Conservation (phyloP, 2,888 invertebrate genomes). For the Acronicta psi region DNA sequence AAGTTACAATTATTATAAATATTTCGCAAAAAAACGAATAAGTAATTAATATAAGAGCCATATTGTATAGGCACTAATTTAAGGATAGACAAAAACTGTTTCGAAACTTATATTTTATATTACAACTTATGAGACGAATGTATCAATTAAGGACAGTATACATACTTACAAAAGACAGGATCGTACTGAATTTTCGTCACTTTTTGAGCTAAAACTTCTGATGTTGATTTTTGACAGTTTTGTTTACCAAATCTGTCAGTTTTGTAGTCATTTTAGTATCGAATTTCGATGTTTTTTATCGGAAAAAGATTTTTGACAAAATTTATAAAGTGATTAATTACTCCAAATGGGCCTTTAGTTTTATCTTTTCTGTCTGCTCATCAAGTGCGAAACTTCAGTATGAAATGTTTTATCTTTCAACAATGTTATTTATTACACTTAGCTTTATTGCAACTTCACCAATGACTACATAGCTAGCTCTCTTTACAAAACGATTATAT, state of each 20-base stretch:
- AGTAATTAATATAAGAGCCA: slow-evolving; percentile 2
- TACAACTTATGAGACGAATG: slow-evolving; percentile 25
- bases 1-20: slow-evolving; percentile 16
- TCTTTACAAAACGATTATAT: slow-evolving; percentile 8
- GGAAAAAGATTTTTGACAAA: no score
- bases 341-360: no score
- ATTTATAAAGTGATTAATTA: no score
- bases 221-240: no score
- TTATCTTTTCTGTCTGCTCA: no score
- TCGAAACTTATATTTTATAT: slow-evolving; percentile 23
- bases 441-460: slow-evolving; percentile 45
- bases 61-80: slow-evolving; percentile 4
- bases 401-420: not conserved
- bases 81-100: slow-evolving; percentile 10
- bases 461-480: slow-evolving; percentile 27
- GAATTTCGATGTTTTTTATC: no score
- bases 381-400: slow-evolving; percentile 17
- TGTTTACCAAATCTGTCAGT: no score
- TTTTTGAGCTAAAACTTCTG: not conserved
- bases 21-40: not conserved
- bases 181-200: slow-evolving; percentile 20
- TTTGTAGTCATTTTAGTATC: no score
- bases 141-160: slow-evolving; percentile 5
- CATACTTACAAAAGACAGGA: not conserved
- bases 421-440: slow-evolving; percentile 30